These are phyloP conservation scores for Vulpes vulpes DNA, from an alignment of 2,113 vertebrate genomes.

Conservation along the genomic window DNA sequence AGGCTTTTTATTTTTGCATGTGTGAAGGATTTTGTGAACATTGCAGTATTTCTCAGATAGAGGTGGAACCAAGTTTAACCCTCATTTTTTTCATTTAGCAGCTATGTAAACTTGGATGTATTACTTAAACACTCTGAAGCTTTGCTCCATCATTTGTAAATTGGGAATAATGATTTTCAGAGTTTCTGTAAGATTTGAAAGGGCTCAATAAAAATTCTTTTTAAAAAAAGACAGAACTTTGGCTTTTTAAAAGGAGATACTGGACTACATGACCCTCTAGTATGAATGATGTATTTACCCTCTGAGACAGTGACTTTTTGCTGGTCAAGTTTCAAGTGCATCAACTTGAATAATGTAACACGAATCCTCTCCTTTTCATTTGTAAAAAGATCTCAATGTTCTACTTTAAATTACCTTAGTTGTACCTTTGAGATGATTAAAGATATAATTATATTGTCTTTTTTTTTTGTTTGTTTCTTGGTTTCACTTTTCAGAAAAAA, in stretches of 20 bases:
- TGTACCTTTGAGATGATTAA: conserved; percentile 69
- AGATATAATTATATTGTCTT: conserved; percentile 67
- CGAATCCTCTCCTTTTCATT: conserved; percentile 9
- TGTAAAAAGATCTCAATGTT: neutral
- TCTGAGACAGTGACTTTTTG: conserved; percentile 59
- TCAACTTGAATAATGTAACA: neutral
- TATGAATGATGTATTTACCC: conserved; percentile 13
- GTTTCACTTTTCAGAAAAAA: conserved; percentile 61
- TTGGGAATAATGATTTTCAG: neutral
- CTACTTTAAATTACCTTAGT: conserved; percentile 37
- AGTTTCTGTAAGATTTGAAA: neutral
- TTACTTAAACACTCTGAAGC: neutral
- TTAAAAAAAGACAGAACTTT: neutral
- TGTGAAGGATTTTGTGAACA: neutral
- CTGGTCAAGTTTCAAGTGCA: conserved; percentile 28
- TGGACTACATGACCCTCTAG: neutral
- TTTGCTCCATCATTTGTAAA: neutral
- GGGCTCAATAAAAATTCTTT: neutral
- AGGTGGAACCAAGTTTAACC: neutral
- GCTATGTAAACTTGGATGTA: neutral
- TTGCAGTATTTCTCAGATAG: neutral
- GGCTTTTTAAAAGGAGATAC: conserved; percentile 40
- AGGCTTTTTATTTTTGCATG: neutral
- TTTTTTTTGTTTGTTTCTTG: conserved; percentile 36
- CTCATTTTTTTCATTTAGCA: neutral